Evolutionary conservation across 2,797 vertebrate species (phyloP), one percentile per base, ranked within the genome.

Genomic region (Oophaga sylvatica): DNA sequence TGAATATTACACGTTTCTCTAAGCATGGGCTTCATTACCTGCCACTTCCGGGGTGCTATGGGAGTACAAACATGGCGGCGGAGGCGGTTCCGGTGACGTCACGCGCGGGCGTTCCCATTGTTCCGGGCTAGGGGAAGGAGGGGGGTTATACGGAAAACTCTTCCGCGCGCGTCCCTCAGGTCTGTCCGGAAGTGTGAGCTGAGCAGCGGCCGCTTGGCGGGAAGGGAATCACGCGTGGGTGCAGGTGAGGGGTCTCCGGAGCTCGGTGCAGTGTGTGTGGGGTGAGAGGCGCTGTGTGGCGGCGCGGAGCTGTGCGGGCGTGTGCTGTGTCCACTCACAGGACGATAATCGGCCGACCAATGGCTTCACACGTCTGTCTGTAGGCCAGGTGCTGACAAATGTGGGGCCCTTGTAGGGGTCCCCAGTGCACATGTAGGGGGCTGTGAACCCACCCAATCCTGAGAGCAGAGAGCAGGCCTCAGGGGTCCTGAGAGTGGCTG

Each of bases 31-130:
- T 29, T 2, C 41, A 5, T 22, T 26, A 78, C 60, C 45, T 56
- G 31, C 11, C 22, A 26, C 48, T 70, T 62, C 41, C 81, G 22
- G 57, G 45, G 0, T 31, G 71, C 15, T 22, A 13, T 41, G 26
- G 29, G 86, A 83, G 80, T 68, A 77, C 71, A 62, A 87, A 70
- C 19, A 83, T 87, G 81, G 81, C 62, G 5, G 53, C 75, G 2
- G 2, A 0, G 22, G 10, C 0, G 9, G 3, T 41, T 80, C 48
- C 56, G 29, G 59, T 79, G 26, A 79, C 77, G 77, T 59, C 57
- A 57, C 22, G n/a, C 19, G 7, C 16, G 17, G 26, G 26, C 22
- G 16, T 13, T 79, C 3, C 26, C 17, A 35, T 60, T 31, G 16
- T 22, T 79, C n/a, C 26, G 19, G n/a, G 1, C 75, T 1, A 22